Conservation (phyloP, 2,113 vertebrate genomes). For the Athene cunicularia region DNA sequence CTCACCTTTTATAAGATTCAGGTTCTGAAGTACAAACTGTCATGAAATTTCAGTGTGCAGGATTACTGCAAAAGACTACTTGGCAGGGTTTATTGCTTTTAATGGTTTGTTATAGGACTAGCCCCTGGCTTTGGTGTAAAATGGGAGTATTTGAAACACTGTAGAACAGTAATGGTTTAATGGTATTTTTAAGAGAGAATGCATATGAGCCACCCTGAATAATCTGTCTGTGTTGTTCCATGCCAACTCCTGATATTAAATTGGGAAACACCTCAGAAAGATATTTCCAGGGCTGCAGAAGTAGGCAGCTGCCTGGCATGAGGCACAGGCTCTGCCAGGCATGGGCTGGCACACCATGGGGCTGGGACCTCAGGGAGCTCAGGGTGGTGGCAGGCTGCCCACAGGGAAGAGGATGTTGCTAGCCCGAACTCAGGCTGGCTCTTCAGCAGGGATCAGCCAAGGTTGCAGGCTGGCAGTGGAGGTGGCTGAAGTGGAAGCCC, state of each 20-base stretch:
- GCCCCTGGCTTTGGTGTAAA: background rate
- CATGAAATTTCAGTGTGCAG: background rate
- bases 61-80: background rate
- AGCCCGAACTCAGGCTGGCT: background rate
- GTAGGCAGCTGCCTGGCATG: background rate
- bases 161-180: background rate
- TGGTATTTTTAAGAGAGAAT: background rate
- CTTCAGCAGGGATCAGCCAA: background rate
- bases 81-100: background rate
- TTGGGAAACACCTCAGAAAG: background rate
- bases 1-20: background rate
- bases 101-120: background rate
- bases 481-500: background rate
- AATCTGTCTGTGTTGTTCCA: accelerated
- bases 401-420: accelerated
- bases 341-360: background rate
- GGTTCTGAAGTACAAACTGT: background rate
- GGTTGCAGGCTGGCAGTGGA: background rate
- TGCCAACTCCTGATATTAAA: accelerated
- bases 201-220: background rate
- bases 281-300: background rate
- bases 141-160: background rate
- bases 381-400: background rate
- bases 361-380: background rate
- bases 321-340: background rate